A percentile compares a stretch with the other conserved stretches of the same genome.
phyloP scores from a whole-genome alignment of 2,888 invertebrate genomes.

The Beris chalybata region DNA sequence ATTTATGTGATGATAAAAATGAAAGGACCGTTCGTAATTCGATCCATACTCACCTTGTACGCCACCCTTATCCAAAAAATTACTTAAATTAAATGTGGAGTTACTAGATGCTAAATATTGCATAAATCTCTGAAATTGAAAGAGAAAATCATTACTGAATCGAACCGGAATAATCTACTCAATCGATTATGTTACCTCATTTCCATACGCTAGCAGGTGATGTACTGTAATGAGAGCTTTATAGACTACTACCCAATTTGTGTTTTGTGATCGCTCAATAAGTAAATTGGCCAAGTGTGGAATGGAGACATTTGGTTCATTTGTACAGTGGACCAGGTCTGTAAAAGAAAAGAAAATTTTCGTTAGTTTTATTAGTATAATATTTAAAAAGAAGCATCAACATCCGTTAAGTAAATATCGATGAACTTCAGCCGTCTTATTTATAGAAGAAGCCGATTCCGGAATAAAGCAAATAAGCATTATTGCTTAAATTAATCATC shows the following conservation, averaged over 20 bases:
- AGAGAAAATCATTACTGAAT: conserved; percentile 16
- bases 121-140: conserved; percentile 87
- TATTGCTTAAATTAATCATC: too few relatives aligned
- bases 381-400: not conserved
- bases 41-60: conserved; percentile 79
- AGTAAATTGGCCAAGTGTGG: conserved; percentile 98
- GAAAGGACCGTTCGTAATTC: not conserved
- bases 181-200: conserved; percentile 78
- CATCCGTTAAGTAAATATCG: not conserved
- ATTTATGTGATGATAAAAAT: conserved; percentile 4
- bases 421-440: not conserved
- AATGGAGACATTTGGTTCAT: conserved; percentile 99
- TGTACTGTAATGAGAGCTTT: conserved; percentile 98
- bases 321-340: conserved; percentile 99
- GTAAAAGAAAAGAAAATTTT: conserved; percentile 48
- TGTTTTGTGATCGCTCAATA: conserved; percentile 96
- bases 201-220: conserved; percentile 99
- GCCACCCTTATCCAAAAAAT: conserved; percentile 96
- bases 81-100: conserved; percentile 97
- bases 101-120: conserved; percentile 99
- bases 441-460: not conserved
- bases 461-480: too few relatives aligned
- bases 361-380: not conserved
- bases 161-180: not conserved
- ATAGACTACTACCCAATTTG: conserved; percentile 98